phyloP scores from a whole-genome alignment of 2,888 invertebrate species.

The Muscina levida region DNA sequence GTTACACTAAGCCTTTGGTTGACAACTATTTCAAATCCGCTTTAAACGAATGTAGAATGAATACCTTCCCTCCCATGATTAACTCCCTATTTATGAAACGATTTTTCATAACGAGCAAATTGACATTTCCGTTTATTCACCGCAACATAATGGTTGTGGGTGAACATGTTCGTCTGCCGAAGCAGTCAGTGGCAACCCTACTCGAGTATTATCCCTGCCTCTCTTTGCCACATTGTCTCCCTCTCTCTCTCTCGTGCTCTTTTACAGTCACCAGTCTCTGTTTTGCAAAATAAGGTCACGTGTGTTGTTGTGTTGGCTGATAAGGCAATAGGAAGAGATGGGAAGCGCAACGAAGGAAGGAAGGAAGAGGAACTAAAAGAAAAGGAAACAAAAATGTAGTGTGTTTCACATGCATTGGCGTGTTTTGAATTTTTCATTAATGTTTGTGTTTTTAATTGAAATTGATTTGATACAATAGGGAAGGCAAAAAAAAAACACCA shows the following conservation, averaged over 20 bases:
- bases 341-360: background rate
- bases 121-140: too few relatives aligned
- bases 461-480: constrained; percentile 61
- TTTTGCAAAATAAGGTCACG: constrained; percentile 66
- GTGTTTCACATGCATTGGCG: constrained; percentile 63
- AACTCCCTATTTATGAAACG: too few relatives aligned
- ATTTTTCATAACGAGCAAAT: too few relatives aligned
- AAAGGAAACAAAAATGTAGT: constrained; percentile 37
- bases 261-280: constrained; percentile 28
- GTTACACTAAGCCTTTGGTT: too few relatives aligned
- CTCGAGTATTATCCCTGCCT: background rate
- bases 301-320: constrained; percentile 54
- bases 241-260: background rate
- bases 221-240: too few relatives aligned
- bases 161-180: too few relatives aligned
- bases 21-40: too few relatives aligned
- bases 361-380: background rate
- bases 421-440: constrained; percentile 66
- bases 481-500: constrained; percentile 20
- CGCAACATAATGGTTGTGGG: too few relatives aligned
- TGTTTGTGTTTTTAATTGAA: constrained; percentile 66
- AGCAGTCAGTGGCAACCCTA: too few relatives aligned
- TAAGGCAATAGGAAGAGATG: too few relatives aligned
- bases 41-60: too few relatives aligned
- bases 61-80: too few relatives aligned